Percentiles rank a stretch among this genome's conserved stretches.
Evolutionary conservation across 2,888 invertebrate species (phyloP).

Genomic region (Ochropleura plecta): DNA sequence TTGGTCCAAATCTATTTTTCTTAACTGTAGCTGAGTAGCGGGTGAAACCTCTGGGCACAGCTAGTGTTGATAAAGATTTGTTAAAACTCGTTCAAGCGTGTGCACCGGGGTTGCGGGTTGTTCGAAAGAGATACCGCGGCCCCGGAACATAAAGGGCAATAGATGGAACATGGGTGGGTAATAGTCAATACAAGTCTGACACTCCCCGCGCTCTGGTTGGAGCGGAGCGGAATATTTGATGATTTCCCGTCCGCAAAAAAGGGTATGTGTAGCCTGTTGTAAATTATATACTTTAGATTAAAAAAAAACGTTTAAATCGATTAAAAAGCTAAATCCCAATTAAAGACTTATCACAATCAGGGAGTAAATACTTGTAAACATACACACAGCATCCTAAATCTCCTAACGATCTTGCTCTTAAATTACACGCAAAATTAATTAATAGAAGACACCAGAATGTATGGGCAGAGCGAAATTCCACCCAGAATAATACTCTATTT

Average conservation of each 20-base stretch:
- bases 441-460: slow-evolving; percentile 40
- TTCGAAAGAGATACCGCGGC: too few species aligned
- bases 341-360: neutral
- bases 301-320: too few species aligned
- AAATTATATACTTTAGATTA: neutral
- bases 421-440: slow-evolving; percentile 49
- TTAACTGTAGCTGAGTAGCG: too few species aligned
- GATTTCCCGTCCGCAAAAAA: neutral
- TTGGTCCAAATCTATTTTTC: too few species aligned
- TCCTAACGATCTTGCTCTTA: slow-evolving; percentile 24
- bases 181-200: too few species aligned
- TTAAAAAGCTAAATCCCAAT: neutral
- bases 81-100: neutral
- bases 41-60: too few species aligned
- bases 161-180: too few species aligned
- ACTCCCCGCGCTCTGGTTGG: too few species aligned
- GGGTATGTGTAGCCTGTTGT: neutral
- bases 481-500: slow-evolving; percentile 17
- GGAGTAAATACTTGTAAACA: neutral
- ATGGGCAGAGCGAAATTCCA: slow-evolving; percentile 39
- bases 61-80: neutral
- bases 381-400: neutral
- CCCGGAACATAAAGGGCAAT: too few species aligned
- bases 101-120: too few species aligned
- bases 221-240: too few species aligned